These are phyloP conservation scores for Julus scandinavius DNA, from an alignment of 2,888 invertebrate species.

Conservation along the genomic window DNA sequence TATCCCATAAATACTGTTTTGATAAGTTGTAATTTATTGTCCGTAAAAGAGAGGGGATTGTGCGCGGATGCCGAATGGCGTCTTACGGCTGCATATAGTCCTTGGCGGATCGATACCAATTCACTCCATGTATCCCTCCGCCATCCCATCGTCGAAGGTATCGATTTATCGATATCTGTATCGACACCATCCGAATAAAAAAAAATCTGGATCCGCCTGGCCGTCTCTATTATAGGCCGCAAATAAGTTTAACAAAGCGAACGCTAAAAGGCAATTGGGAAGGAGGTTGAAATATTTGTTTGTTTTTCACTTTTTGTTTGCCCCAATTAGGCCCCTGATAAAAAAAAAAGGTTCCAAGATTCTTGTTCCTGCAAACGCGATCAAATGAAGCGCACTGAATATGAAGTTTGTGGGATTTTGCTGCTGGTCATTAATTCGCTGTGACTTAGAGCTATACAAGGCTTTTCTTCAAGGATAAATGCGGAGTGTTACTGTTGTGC, in stretches of 20 bases:
- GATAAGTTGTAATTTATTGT: conserved; percentile 27
- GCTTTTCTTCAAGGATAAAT: background rate
- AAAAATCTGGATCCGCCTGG: background rate
- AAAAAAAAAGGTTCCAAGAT: too few relatives aligned
- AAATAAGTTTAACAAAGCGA: conserved; percentile 8
- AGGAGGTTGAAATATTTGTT: conserved; percentile 15
- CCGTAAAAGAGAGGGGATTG: background rate
- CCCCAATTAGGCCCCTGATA: background rate
- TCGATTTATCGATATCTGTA: conserved; percentile 7
- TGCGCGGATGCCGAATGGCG: background rate
- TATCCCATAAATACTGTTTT: conserved; percentile 26
- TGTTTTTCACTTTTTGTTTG: background rate
- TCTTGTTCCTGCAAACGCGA: too few relatives aligned
- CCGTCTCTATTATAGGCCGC: background rate
- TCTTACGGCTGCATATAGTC: background rate
- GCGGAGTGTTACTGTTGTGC: background rate
- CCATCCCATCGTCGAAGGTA: background rate
- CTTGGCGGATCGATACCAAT: background rate
- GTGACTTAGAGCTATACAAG: background rate
- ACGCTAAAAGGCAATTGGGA: background rate
- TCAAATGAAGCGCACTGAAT: background rate
- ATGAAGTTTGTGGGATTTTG: background rate
- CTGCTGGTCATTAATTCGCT: background rate
- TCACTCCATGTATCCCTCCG: background rate
- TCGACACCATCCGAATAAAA: background rate